Conservation (phyloP, 2,888 invertebrate species). For the Drosophila gaucha region DNA sequence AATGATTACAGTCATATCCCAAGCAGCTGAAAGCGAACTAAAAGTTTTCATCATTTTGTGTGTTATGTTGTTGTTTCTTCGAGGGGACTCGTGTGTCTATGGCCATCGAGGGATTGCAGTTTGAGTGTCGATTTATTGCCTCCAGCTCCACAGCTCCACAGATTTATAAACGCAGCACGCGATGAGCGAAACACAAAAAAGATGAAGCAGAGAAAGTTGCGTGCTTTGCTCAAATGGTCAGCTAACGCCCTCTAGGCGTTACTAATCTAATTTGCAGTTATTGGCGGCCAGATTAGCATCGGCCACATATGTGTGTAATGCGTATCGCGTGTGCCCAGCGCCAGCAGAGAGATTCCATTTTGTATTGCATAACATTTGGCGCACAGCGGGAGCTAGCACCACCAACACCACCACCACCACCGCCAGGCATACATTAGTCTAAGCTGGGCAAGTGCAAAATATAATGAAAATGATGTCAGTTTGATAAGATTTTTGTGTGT, state of each 20-base stretch:
- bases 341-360: conserved; percentile 38
- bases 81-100: conserved; percentile 36
- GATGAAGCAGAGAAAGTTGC: conserved; percentile 7
- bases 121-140: conserved; percentile 64
- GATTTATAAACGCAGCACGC: conserved; percentile 74
- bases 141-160: conserved; percentile 15
- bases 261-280: conserved; percentile 79
- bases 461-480: conserved; percentile 79
- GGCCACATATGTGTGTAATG: conserved; percentile 69
- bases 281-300: conserved; percentile 70
- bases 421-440: conserved; percentile 55
- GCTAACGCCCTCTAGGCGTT: conserved; percentile 52
- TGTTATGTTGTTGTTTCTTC: conserved; percentile 2
- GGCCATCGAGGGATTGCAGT: conserved; percentile 56
- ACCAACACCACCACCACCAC: conserved; percentile 5
- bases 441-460: conserved; percentile 73
- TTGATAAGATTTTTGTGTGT: conserved; percentile 66
- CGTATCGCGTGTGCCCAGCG: conserved; percentile 49
- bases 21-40: conserved; percentile 53
- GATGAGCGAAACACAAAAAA: conserved; percentile 19
- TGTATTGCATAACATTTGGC: conserved; percentile 53
- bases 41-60: conserved; percentile 66
- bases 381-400: conserved; percentile 27
- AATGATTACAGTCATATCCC: conserved; percentile 43
- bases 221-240: conserved; percentile 24